Evolutionary conservation across 1,140 invertebrate species (phyloP), one percentile per base, ranked within the genome.

Genomic region (Melitaea cinxia): DNA sequence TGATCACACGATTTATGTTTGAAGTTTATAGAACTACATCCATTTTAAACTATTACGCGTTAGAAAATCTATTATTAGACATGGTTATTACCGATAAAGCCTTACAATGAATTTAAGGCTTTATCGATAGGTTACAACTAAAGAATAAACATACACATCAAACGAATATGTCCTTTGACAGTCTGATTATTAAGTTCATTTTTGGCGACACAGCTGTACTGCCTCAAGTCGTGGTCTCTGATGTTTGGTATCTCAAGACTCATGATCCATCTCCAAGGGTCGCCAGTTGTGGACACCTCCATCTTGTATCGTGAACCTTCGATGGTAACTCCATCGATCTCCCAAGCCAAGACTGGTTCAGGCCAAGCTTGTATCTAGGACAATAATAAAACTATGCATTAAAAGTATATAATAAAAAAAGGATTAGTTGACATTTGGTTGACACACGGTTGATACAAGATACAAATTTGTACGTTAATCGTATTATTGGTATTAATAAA

Each of bases 331-430:
- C 95, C 95, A 64, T 97, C 95, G 28, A 94, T 92, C 78, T 97
- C 95, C 98, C 98, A 99, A 75, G 96, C 96, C 54, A 94, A 94
- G 1, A 97, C 92, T 0, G 96, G 94, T 72, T 96, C 95, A 0
- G 98, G 97, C 83, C 94, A 98, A 0, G 97, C 96, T 87, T 98
- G 97, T 0, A 97, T 94, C 92, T 92, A 64, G 9, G 54, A 17
- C n/a, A 65, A 60, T 47, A 23, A 56, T 35, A 26, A 55, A 45
- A 59, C 26, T 60, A 63, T 56, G 75, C 84, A 14, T n/a, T n/a
- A n/a, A n/a, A n/a, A n/a, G n/a, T n/a, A n/a, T n/a, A n/a, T n/a
- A n/a, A n/a, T n/a, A n/a, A n/a, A n/a, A n/a, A n/a, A n/a, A n/a
- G n/a, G n/a, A n/a, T n/a, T n/a, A n/a, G n/a, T n/a, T n/a, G n/a